These are phyloP conservation scores for Phyllotreta cruciferae DNA, from an alignment of 2,888 invertebrate genomes.

Conservation along the genomic window DNA sequence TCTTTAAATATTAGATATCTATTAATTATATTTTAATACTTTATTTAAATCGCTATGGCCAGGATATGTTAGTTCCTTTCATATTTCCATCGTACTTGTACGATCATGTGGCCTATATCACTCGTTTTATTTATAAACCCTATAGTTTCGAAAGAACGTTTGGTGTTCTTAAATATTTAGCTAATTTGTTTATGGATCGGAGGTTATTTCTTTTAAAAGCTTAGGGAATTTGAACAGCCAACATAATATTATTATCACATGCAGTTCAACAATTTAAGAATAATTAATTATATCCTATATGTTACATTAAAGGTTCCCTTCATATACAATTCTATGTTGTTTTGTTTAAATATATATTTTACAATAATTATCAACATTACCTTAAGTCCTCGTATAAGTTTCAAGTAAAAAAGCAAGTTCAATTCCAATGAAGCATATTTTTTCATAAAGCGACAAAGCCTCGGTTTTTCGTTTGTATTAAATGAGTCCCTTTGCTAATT, in stretches of 20 bases:
- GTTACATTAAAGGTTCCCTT: constrained; percentile 39
- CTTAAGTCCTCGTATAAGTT: constrained; percentile 48
- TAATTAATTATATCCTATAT: constrained; percentile 50
- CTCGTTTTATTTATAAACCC: too few relatives aligned
- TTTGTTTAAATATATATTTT: constrained; percentile 47
- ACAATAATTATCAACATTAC: constrained; percentile 53
- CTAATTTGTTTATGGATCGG: constrained; percentile 45
- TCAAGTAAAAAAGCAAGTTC: constrained; percentile 61
- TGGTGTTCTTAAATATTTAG: constrained; percentile 24
- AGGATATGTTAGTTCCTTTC: too few relatives aligned
- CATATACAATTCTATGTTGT: constrained; percentile 51
- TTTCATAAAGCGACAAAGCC: constrained; percentile 45
- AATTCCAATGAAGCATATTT: constrained; percentile 62
- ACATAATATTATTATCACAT: constrained; percentile 59
- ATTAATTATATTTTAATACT: too few relatives aligned
- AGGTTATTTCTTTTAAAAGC: constrained; percentile 47
- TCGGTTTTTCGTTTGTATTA: not conserved
- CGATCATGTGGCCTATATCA: too few relatives aligned
- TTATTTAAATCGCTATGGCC: too few relatives aligned
- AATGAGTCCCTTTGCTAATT: too few relatives aligned
- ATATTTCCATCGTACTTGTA: too few relatives aligned
- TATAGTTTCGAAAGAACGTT: not conserved
- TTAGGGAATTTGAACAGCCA: constrained; percentile 54
- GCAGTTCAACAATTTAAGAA: constrained; percentile 57
- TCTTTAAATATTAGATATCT: not conserved